phyloP scores from a whole-genome alignment of 1,140 invertebrate genomes.

The Halesus radiatus region DNA sequence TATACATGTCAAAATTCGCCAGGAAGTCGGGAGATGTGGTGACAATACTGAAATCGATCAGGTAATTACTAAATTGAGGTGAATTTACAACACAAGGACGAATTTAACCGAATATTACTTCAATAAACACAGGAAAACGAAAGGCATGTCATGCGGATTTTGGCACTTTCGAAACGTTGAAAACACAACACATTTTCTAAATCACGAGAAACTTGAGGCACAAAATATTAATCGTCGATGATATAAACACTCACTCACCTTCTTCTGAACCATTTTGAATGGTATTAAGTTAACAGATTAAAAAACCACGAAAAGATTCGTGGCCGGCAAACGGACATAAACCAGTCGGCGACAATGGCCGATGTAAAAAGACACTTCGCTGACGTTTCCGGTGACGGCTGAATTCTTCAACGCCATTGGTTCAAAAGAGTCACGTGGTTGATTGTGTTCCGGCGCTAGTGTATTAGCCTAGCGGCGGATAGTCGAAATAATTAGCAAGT shows the following conservation, averaged over 20 bases:
- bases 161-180: conserved; percentile 2
- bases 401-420: conserved; percentile 36
- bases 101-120: too few species aligned
- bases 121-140: conserved; percentile 2
- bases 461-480: neutral
- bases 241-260: conserved; percentile 61
- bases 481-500: neutral
- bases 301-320: conserved; percentile 69
- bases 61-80: too few species aligned
- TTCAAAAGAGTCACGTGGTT: conserved; percentile 35
- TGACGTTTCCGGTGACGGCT: conserved; percentile 44
- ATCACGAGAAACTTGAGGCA: neutral
- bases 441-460: neutral
- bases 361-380: conserved; percentile 65
- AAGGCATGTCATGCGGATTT: conserved; percentile 42
- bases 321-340: conserved; percentile 65
- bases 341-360: conserved; percentile 69
- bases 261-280: conserved; percentile 71
- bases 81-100: too few species aligned
- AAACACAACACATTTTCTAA: conserved; percentile 24
- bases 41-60: too few species aligned
- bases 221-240: conserved; percentile 25
- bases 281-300: conserved; percentile 66
- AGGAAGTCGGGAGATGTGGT: too few species aligned
- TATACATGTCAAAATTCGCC: too few species aligned